A percentile compares a stretch with the other conserved stretches of the same genome.
Conservation (phyloP, 1,140 invertebrate species). For the Procambarus virginalis region DNA sequence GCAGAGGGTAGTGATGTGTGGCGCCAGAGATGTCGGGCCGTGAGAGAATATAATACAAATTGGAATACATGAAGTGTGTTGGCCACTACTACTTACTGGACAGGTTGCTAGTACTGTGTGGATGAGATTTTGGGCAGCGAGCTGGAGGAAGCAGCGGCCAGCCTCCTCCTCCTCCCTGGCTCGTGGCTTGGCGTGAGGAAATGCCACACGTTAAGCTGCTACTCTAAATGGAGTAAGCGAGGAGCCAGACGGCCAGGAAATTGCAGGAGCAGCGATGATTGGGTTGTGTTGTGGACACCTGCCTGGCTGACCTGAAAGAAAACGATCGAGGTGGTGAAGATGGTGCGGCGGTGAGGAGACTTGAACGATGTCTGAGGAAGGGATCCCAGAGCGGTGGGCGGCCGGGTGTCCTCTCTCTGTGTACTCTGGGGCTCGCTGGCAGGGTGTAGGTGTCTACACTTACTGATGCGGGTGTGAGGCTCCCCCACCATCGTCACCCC, state of each 20-base stretch:
- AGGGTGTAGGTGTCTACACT: background rate
- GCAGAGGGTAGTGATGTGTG: background rate
- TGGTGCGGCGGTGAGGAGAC: background rate
- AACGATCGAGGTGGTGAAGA: background rate
- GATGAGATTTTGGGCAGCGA: background rate
- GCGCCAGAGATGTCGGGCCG: background rate
- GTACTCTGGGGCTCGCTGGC: background rate
- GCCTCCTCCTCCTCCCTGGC: background rate
- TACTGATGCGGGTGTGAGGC: background rate
- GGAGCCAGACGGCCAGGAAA: background rate
- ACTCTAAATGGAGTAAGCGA: background rate
- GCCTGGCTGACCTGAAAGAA: background rate
- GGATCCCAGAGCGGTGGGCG: background rate
- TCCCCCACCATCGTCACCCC: no score
- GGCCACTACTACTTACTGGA: background rate
- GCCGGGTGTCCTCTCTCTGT: background rate
- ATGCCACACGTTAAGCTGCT: background rate
- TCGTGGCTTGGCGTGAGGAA: background rate
- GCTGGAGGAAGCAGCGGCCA: background rate
- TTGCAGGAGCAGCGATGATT: background rate
- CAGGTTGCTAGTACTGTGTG: background rate
- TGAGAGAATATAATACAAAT: background rate
- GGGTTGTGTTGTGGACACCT: background rate
- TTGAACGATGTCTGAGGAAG: constrained; percentile 2
- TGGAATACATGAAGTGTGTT: background rate